phyloP scores from a whole-genome alignment of 2,113 vertebrate species.

The Melanocharis versteri region DNA sequence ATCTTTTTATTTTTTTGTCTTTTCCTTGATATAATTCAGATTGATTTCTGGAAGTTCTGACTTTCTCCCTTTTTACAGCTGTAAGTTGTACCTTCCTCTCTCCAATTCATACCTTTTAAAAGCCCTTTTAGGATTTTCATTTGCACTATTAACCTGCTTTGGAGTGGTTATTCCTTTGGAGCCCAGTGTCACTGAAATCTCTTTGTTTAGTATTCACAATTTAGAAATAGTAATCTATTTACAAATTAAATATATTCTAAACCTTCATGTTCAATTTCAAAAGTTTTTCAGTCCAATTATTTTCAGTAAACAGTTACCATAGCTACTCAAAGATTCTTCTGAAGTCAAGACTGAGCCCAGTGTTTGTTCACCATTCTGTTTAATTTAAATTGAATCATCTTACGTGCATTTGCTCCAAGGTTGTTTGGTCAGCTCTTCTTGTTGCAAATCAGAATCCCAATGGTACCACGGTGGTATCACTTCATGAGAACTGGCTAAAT shows the following conservation, averaged over 20 bases:
- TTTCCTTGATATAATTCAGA: not conserved
- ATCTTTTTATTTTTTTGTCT: not conserved
- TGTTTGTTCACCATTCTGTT: not conserved
- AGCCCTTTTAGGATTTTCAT: not conserved
- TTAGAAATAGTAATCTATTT: not conserved
- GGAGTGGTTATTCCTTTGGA: not conserved
- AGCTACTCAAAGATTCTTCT: not conserved
- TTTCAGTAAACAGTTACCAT: constrained; percentile 34
- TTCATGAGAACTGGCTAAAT: not conserved
- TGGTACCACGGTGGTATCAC: not conserved
- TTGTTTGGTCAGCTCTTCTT: not conserved
- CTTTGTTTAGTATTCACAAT: not conserved
- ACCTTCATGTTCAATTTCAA: not conserved
- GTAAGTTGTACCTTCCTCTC: not conserved
- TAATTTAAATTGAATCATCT: not conserved
- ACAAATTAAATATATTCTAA: not conserved
- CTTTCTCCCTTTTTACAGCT: not conserved
- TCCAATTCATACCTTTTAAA: not conserved
- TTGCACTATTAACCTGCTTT: not conserved
- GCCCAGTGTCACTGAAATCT: not conserved
- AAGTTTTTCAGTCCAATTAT: constrained; percentile 4
- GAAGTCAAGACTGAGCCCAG: not conserved
- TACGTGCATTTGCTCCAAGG: not conserved
- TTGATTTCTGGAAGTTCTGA: not conserved
- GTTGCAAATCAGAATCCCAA: not conserved